phyloP scores from a whole-genome alignment of 2,888 invertebrate genomes.

The Synergus gifuensis region DNA sequence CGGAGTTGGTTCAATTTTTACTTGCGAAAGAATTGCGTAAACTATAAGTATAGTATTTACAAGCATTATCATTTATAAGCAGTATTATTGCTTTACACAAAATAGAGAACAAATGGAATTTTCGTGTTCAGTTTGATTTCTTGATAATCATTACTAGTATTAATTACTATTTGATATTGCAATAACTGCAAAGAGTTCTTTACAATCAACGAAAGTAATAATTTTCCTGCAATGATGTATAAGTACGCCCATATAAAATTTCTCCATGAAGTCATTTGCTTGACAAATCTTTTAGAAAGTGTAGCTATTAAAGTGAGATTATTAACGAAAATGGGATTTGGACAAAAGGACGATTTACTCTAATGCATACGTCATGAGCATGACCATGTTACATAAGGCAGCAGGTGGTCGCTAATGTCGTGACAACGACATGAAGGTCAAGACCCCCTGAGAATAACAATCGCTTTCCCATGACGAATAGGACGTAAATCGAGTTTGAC shows the following conservation, averaged over 20 bases:
- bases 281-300: background rate
- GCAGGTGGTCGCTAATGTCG: conserved; percentile 22
- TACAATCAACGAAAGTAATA: background rate
- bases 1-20: background rate
- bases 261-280: background rate
- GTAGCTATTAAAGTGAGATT: background rate
- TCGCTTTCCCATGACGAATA: conserved; percentile 33
- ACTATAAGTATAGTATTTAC: background rate
- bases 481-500: conserved; percentile 25
- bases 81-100: conserved; percentile 5
- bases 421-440: conserved; percentile 36
- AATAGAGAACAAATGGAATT: conserved; percentile 1
- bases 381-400: conserved; percentile 28
- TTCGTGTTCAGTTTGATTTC: conserved; percentile 15
- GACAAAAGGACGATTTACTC: background rate
- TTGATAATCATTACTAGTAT: background rate
- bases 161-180: background rate
- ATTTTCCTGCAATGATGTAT: background rate
- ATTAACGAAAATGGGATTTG: background rate
- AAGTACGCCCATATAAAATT: background rate
- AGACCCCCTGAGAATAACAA: conserved; percentile 39
- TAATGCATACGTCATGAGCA: conserved; percentile 11
- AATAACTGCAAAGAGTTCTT: conserved; percentile 1
- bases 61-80: background rate
- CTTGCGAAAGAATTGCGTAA: background rate